phyloP scores from a whole-genome alignment of 2,113 vertebrate genomes.

The Caranx melampygus region DNA sequence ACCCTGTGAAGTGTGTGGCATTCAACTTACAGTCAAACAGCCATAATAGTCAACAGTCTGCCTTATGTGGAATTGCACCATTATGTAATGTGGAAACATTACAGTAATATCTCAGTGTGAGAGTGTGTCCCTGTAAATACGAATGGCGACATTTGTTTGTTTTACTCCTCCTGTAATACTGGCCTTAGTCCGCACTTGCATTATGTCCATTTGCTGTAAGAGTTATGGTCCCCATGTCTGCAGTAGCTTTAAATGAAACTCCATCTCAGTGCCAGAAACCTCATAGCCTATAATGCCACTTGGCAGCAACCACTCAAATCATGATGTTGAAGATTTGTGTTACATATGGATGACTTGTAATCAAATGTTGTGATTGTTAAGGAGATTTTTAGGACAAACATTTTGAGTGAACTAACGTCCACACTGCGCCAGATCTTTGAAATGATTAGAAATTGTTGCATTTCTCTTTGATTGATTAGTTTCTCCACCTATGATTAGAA shows the following conservation, averaged over 20 bases:
- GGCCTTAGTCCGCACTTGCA: neutral
- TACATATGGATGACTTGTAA: neutral
- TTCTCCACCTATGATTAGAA: neutral
- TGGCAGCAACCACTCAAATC: neutral
- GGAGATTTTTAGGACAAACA: neutral
- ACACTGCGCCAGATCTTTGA: neutral
- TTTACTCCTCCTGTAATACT: neutral
- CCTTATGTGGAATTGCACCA: neutral
- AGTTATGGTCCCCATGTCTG: neutral
- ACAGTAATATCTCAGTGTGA: neutral
- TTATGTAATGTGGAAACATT: neutral
- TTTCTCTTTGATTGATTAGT: neutral
- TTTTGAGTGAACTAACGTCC: neutral
- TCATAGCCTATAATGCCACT: neutral
- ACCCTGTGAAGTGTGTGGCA: neutral
- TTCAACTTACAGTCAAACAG: neutral
- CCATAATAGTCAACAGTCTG: neutral
- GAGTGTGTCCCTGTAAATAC: neutral
- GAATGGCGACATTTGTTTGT: neutral
- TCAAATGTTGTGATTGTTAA: neutral
- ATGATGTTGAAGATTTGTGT: neutral
- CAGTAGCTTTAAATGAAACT: constrained; percentile 7
- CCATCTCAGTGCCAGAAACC: neutral
- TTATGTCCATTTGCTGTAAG: neutral
- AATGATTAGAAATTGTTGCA: neutral